Evolutionary conservation across 2,888 invertebrate genomes (phyloP), one percentile per base, ranked within the genome.

Genomic region (Napeogenes sylphis): DNA sequence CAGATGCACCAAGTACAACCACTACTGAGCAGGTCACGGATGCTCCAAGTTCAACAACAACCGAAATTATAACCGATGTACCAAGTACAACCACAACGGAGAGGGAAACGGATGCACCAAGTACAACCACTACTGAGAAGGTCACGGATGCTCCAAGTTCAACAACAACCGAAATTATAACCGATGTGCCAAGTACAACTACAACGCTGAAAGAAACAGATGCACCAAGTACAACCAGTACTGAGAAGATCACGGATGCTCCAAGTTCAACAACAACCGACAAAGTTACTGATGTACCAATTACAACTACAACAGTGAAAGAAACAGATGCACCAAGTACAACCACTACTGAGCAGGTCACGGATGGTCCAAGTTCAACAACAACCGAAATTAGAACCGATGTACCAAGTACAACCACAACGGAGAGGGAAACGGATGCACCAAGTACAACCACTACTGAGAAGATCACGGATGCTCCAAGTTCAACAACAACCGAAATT

Each of bases 131-230:
- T 3, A 38, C 38, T 38, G 38, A 38, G 5, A 38, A 8, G 8
- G 2, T 3, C 2, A 35, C 21, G 5, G 53, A 56, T 3, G 38
- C 38, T 6, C 38, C 38, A 38, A 38, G 38, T 38, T 6, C 38
- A 12, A 45, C 60, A 21, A 58, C 63, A 4, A 2, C 21, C 57
- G 14, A 45, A 51, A 38, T n/a, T 56, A 10, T 0, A 14, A 38
- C 38, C 33, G 46, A 57, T 61, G 12, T 55, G 0, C n/a, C 45
- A 10, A 51, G 13, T 13, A 55, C 55, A 12, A 33, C 42, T 0
- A 55, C 58, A 2, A 62, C 62, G 8, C 14, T 6, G 12, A 14
- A 14, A 30, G 55, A 47, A n/a, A 57, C 47, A 51, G 60, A 57
- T 55, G 45, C 38, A 45, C 21, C 12, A 38, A 4, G 13, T 33